Conservation (phyloP, 2,113 vertebrate species). For the Porphyrio hochstetteri region DNA sequence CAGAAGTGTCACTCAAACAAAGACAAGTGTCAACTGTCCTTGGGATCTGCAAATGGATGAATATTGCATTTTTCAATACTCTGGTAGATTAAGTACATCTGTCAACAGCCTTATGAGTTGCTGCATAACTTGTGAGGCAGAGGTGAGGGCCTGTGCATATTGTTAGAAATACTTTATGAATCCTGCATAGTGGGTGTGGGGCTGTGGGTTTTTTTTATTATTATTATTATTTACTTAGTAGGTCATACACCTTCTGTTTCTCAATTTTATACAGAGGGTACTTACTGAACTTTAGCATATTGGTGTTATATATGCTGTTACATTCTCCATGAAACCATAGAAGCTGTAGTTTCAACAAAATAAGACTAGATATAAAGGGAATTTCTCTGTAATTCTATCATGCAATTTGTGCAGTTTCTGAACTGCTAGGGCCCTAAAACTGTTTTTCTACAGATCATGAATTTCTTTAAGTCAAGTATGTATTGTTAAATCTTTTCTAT, state of each 20-base stretch:
- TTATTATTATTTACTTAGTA: neutral
- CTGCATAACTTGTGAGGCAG: neutral
- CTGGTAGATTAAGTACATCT: neutral
- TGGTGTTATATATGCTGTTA: neutral
- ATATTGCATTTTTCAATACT: neutral
- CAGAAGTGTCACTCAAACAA: neutral
- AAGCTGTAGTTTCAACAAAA: neutral
- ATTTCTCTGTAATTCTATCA: neutral
- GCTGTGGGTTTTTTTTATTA: neutral
- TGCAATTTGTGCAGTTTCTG: neutral
- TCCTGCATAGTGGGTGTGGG: neutral
- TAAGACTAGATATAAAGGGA: neutral
- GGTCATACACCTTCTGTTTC: neutral
- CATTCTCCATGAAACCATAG: neutral
- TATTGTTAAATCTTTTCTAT: neutral
- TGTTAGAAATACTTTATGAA: neutral
- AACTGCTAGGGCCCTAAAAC: neutral
- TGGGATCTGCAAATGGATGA: neutral
- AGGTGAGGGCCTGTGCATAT: neutral
- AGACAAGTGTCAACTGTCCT: neutral
- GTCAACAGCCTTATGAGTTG: neutral
- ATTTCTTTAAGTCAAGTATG: neutral
- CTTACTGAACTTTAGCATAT: neutral
- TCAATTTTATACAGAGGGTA: neutral
- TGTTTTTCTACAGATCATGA: neutral